Conservation (phyloP, 2,888 invertebrate species). For the Schizaphis graminum region DNA sequence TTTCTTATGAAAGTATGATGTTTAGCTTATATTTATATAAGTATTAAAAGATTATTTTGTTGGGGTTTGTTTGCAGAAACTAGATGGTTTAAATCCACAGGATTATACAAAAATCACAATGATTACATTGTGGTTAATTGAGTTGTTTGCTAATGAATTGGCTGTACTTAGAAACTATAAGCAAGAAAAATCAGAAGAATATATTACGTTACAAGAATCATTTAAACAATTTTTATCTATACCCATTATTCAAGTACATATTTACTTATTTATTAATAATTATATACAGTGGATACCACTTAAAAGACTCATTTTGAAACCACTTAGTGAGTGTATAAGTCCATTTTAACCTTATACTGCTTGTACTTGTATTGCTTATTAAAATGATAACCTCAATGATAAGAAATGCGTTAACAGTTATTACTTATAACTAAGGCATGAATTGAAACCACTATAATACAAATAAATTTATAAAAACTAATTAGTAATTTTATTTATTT, state of each 20-base stretch:
- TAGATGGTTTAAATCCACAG: conserved; percentile 79
- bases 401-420: background rate
- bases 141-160: conserved; percentile 90
- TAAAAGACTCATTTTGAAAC: background rate
- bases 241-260: conserved; percentile 76
- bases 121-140: conserved; percentile 94
- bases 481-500: background rate
- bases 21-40: background rate
- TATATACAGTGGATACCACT: background rate
- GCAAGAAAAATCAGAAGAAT: conserved; percentile 71
- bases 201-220: conserved; percentile 79
- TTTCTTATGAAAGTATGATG: conserved; percentile 79
- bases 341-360: background rate
- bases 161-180: conserved; percentile 76
- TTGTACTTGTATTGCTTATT: background rate
- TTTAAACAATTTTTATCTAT: conserved; percentile 83
- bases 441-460: background rate
- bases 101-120: conserved; percentile 92
- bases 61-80: conserved; percentile 73
- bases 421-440: background rate
- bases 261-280: background rate
- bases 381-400: background rate
- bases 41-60: conserved; percentile 18
- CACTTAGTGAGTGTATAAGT: background rate
- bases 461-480: background rate